Evolutionary conservation across 2,888 invertebrate genomes (phyloP).

Genomic region (Diabrotica balteata): DNA sequence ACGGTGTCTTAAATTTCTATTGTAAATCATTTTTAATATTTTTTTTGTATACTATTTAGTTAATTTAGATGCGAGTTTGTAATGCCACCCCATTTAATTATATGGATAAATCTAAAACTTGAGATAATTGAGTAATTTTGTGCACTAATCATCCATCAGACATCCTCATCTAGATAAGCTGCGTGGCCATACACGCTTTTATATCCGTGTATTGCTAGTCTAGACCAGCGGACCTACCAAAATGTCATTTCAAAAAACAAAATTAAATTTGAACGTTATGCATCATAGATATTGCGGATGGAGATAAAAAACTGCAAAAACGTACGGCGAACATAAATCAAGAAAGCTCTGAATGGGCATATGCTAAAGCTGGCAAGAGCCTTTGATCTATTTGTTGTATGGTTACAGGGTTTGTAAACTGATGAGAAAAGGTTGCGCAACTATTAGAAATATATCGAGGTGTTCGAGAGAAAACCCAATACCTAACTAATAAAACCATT

Average conservation of each 20-base stretch:
- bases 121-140: too few species aligned
- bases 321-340: constrained; percentile 34
- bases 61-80: too few species aligned
- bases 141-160: too few species aligned
- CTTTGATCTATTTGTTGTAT: constrained; percentile 10
- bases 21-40: too few species aligned
- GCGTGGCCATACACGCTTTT: not conserved
- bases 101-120: too few species aligned
- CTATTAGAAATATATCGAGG: too few species aligned
- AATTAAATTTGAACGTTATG: constrained; percentile 39
- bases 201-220: not conserved
- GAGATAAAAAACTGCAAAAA: constrained; percentile 36
- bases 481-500: too few species aligned
- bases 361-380: constrained; percentile 26
- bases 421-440: constrained; percentile 2
- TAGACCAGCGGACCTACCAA: constrained; percentile 5
- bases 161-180: too few species aligned
- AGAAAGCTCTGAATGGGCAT: constrained; percentile 32
- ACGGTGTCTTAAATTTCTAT: too few species aligned
- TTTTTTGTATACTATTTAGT: too few species aligned
- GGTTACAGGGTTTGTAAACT: not conserved
- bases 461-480: too few species aligned
- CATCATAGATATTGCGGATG: constrained; percentile 39
- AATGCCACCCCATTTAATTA: too few species aligned
- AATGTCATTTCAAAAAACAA: constrained; percentile 32